Base-by-base conservation (phyloP, 1,140 invertebrate species). In the Limonius californicus region DNA sequence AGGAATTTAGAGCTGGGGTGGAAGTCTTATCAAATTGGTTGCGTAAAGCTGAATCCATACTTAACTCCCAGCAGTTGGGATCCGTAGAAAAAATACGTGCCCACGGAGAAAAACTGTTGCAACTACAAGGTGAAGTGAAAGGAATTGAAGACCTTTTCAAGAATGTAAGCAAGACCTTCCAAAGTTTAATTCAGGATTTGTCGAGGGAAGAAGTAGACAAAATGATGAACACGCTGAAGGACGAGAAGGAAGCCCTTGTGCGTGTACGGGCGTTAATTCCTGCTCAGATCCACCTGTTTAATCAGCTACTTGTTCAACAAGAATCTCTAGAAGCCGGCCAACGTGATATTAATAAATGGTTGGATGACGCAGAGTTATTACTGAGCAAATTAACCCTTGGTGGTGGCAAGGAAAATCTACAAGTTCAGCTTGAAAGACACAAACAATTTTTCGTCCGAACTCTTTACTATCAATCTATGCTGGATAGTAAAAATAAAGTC, bases 131-230 rank as follows among this genome's bases (percentile, higher is more conserved):
- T 18, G 89, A 96, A 79, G 85, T 95, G 0, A 91, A 94, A 72
- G 85, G 87, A 45, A 89, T 94, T 63, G 94, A 97, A 75, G 89
- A 91, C 62, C 74, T 95, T 0, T 97, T 96, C 74, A 95, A 96
- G 75, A 87, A 83, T 50, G 87, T 92, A 30, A 93, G 90, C 68
- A 91, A 92, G 74, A 92, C 90, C 53, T 95, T 96, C 75, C 95
- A 97, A 77, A 84, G 84, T 4, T 81, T 97, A 0, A 93, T 97
- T 14, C 91, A 90, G 67, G 92, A 97, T 74, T 79, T 96, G n/a
- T 88, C 89, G 0, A 84, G 91, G 16, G 91, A 96, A 32, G 91
- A 95, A 71, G 92, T 97, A 1, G 92, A 95, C 64, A 83, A 83
- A 53, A 94, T 95, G 85, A 92, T 97, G 88, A 85, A 87, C 35